Evolutionary conservation across 2,888 invertebrate species (phyloP), one percentile per base, ranked within the genome.

Genomic region (Dasysyrphus tricinctus): DNA sequence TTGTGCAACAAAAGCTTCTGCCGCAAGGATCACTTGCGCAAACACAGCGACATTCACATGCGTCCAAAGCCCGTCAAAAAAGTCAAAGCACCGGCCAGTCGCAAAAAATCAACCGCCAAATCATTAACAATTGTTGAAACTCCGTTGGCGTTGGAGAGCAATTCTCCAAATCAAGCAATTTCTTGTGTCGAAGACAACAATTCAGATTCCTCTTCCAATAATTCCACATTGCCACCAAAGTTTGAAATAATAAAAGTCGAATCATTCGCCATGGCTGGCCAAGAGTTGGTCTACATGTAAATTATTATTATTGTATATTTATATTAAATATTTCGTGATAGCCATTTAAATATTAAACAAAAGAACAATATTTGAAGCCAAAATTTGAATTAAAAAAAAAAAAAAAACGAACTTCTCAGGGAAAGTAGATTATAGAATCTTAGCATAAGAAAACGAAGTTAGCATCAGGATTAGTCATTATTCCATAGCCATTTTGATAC

Each of bases 1-100:
- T 95, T 95, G 87, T 98, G 97, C 92, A 95, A 95, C 84, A 97
- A 97, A 92, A 97, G 97, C 69, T 98, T 98, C 92, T 97, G 97
- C 89, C 94, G 97, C 88, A 97, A 97, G 93, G 97, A 98, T 93
- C 97, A 97, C 93, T 96, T 97, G 97, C 94, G 96, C 88, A 97
- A 97, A 92, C 97, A 97, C 92, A 94, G 94, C 89, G 96, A 96
- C 89, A 97, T 97, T 70, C 97, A 97, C 93, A 90, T 83, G 54
- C 94, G 94, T 73, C 95, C 91, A 0, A 88, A 88, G 51, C 77
- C 81, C 7, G 67, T 72, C 0, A 88, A 80, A 16, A 85, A 85
- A 77, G 1, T 65, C 42, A 88, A 88, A 63, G 56, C 42, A 2
- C 14, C 57, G 4, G 37, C 37, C n/a, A 70, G 32, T 47, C 79